Conservation (phyloP, 2,888 invertebrate genomes). For the Lasioglossum villosulum region DNA sequence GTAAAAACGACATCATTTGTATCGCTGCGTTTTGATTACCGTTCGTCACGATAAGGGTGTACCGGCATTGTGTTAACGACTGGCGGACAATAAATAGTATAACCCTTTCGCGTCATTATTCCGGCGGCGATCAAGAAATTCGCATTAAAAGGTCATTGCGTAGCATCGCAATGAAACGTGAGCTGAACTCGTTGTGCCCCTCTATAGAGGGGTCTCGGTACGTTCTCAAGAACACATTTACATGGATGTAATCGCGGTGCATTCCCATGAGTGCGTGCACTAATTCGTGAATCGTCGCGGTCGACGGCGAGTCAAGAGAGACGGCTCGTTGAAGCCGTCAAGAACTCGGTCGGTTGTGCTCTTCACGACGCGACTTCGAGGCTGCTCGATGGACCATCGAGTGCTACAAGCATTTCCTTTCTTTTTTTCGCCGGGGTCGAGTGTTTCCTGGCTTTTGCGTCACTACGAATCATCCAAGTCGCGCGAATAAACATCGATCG, state of each 20-base stretch:
- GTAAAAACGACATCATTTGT: neutral
- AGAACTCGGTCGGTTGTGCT: conserved; percentile 65
- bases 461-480: conserved; percentile 10
- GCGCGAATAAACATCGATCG: conserved; percentile 57
- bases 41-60: neutral
- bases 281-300: conserved; percentile 73
- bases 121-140: conserved; percentile 27
- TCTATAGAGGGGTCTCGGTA: conserved; percentile 32
- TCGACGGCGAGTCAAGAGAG: conserved; percentile 27
- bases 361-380: conserved; percentile 62
- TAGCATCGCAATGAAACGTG: conserved; percentile 71
- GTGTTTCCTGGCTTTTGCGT: conserved; percentile 35
- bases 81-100: conserved; percentile 24
- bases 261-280: conserved; percentile 64
- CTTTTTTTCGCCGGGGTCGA: conserved; percentile 33
- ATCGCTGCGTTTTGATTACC: neutral
- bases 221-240: conserved; percentile 67
- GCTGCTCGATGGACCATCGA: conserved; percentile 60
- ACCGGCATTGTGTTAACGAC: neutral
- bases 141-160: conserved; percentile 50
- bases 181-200: conserved; percentile 65
- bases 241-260: conserved; percentile 60
- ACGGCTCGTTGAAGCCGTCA: conserved; percentile 71
- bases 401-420: conserved; percentile 59
- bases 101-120: conserved; percentile 26